Evolutionary conservation across 2,888 invertebrate genomes (phyloP), one percentile per base, ranked within the genome.

Genomic region (Chouioia cunea): DNA sequence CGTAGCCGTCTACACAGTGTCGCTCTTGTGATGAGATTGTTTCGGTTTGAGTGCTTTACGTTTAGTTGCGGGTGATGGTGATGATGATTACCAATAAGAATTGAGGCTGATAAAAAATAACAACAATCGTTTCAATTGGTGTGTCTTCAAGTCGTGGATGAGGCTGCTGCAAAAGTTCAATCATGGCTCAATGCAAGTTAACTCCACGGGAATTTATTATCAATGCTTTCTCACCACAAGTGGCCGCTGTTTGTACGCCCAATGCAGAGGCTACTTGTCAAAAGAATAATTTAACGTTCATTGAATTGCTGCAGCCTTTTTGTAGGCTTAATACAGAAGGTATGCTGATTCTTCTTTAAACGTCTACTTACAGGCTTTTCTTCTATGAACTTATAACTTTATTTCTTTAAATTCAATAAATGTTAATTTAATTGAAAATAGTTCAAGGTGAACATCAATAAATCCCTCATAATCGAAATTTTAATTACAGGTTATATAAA

Each of bases 261-360:
- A 90, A 91, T 84, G 97, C 95, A 14, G 95, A 97, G 80, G 90
- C 91, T 80, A 88, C 93, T 68, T 95, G 97, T 81, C 91, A 92
- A 77, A 96, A 96, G 83, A 97, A 97, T 86, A 96, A 97, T 87
- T 88, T 98, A 73, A 91, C 93, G 46, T 96, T 97, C 83, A 92
- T 93, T 65, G 96, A 97, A 87, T 86, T 98, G 74, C 87, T 97
- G 65, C 96, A 96, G 83, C 97, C 97, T 0, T 98, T 97, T 85
- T 91, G 93, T 84, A 89, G 90, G 83, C 83, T 93, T 81, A 91
- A 89, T 76, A 89, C 90, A 74, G 94, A 95, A 88, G 91, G 93
- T 93, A 87, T 36, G 83, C 82, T 76, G 48, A 57, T 66, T 10
- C 36, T 36, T 36, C n/a, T n/a, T 36, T 2, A 36, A 10, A 6